Conservation (phyloP, 2,113 vertebrate species). For the Scopus umbretta region DNA sequence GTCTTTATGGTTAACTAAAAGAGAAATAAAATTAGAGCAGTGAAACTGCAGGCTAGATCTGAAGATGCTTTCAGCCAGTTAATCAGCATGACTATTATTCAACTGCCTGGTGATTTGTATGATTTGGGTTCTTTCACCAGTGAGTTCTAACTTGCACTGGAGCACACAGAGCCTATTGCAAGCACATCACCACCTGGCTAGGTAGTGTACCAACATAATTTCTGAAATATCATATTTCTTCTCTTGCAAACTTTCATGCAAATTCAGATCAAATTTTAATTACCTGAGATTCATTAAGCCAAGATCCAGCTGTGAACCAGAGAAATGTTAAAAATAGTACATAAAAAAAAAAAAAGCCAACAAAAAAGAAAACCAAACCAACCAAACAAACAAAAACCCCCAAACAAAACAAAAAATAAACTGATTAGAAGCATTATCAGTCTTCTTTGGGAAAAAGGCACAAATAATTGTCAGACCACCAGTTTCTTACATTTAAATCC, state of each 20-base stretch:
- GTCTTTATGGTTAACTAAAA: neutral
- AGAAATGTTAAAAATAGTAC: neutral
- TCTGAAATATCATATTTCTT: neutral
- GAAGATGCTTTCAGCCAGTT: neutral
- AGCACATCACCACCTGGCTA: neutral
- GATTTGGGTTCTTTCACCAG: neutral
- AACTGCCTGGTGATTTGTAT: neutral
- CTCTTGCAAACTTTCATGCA: neutral
- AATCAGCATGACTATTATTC: neutral
- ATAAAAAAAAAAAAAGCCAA: accelerated
- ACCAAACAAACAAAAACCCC: accelerated
- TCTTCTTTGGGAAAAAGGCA: neutral
- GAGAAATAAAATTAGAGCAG: neutral
- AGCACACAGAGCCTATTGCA: neutral
- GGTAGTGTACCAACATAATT: too few species aligned
- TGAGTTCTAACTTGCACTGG: neutral
- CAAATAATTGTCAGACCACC: neutral
- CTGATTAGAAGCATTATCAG: neutral
- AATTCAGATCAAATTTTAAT: neutral
- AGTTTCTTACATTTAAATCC: neutral
- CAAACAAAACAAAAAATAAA: neutral
- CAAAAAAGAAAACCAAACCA: neutral
- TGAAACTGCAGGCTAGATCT: neutral
- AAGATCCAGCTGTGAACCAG: neutral
- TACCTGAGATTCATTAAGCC: neutral